Evolutionary conservation across 2,888 invertebrate species (phyloP), one percentile per base, ranked within the genome.

Genomic region (Nomada flava): DNA sequence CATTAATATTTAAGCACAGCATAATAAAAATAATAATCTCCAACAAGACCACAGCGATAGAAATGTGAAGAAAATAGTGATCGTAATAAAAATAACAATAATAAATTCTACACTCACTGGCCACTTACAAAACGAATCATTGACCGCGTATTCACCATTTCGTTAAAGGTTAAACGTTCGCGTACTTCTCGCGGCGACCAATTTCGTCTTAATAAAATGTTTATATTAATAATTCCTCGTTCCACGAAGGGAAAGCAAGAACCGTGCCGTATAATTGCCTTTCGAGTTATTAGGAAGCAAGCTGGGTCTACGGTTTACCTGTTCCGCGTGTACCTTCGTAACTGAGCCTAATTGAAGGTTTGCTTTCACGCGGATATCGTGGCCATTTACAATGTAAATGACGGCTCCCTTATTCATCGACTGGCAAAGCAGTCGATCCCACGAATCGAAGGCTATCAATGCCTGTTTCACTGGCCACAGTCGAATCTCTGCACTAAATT

Each of bases 301-400:
- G 59, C 52, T 36, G 23, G 18, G 26, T 44, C 68, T n/a, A 64
- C 20, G 55, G 36, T 68, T 68, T 75, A 50, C 53, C 67, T 59
- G 62, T 69, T 23, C 71, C 64, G 69, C 67, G 82, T 89, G 84
- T 86, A 80, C 83, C 84, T 78, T 79, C 84, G 85, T 89, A 88
- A 87, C 87, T 82, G 85, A 84, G 87, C 82, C 89, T 90, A 90
- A 90, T 90, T 89, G 90, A 89, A 87, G 90, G 89, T 87, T 90
- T 84, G 85, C 80, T 79, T 87, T 81, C 84, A 79, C 86, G 86
- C 84, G 86, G 82, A 85, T 86, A 83, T 87, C 89, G 83, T 76
- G 85, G 73, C 82, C 84, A 89, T 89, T 89, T 90, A 85, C 88
- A 88, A 83, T 89, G 84, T 89, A 90, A 90, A 90, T 89, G 76